phyloP scores from a whole-genome alignment of 1,140 invertebrate genomes.

The Asobara japonica region DNA sequence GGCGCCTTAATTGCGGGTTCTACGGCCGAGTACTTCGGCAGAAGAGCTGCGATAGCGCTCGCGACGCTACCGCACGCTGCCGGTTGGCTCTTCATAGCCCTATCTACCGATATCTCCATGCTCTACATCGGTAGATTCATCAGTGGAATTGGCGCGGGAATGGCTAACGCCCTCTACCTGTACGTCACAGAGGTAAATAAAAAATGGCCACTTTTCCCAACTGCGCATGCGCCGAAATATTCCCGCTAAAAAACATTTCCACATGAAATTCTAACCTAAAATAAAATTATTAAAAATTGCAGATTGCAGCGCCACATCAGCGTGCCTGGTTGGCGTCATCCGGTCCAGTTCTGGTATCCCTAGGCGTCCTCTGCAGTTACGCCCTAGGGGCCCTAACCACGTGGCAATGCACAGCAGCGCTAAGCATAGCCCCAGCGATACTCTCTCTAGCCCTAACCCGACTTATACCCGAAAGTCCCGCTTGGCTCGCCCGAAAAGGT shows the following conservation, averaged over 20 bases:
- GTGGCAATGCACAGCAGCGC: constrained; percentile 72
- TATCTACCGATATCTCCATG: constrained; percentile 69
- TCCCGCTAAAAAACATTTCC: too few species aligned
- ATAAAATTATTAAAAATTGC: too few species aligned
- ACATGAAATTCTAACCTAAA: too few species aligned
- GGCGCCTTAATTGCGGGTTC: constrained; percentile 76
- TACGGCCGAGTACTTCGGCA: constrained; percentile 75
- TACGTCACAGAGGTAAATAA: constrained; percentile 56
- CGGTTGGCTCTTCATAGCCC: constrained; percentile 80
- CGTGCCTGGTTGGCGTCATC: constrained; percentile 60
- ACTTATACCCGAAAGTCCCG: constrained; percentile 76
- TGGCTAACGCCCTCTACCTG: constrained; percentile 61
- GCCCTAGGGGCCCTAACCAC: constrained; percentile 71
- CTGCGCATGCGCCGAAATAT: too few species aligned
- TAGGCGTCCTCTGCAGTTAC: constrained; percentile 75
- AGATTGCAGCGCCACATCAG: constrained; percentile 58
- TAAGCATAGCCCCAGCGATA: constrained; percentile 71
- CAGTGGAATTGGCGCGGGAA: constrained; percentile 77
- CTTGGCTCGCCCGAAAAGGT: constrained; percentile 73
- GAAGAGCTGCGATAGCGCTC: constrained; percentile 76
- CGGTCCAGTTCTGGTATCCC: constrained; percentile 73
- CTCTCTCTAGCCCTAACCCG: constrained; percentile 63
- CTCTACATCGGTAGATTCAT: constrained; percentile 78
- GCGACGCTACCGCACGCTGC: constrained; percentile 77
- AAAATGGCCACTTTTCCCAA: not conserved